Conservation (phyloP, 2,888 invertebrate genomes). For the Elmis aenea region DNA sequence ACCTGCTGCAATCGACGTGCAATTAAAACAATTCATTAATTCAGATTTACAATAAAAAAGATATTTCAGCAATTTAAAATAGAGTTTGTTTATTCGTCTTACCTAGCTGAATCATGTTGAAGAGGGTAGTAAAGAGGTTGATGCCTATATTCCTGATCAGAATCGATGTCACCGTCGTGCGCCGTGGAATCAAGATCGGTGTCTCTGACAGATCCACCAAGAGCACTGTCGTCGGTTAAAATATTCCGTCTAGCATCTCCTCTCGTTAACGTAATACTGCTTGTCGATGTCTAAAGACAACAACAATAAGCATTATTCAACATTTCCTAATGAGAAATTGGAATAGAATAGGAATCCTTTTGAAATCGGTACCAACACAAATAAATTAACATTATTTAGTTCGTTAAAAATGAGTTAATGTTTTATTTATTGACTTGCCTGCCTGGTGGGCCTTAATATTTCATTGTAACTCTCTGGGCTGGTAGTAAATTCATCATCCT, state of each 20-base stretch:
- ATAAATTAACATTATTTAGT: neutral
- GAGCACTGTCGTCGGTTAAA: constrained; percentile 65
- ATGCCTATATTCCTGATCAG: constrained; percentile 64
- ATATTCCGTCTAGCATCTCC: constrained; percentile 53
- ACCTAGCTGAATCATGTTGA: constrained; percentile 38
- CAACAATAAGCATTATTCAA: too few species aligned
- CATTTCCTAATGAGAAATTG: too few species aligned
- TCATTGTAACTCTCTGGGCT: too few species aligned
- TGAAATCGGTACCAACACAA: neutral
- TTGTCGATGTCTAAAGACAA: constrained; percentile 26
- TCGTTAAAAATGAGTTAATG: neutral
- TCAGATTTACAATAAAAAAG: too few species aligned
- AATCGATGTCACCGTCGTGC: constrained; percentile 82
- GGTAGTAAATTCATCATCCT: too few species aligned
- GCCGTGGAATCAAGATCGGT: constrained; percentile 61
- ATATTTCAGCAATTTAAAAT: constrained; percentile 1
- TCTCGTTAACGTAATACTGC: constrained; percentile 45
- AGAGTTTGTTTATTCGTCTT: too few species aligned
- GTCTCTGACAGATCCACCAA: constrained; percentile 51
- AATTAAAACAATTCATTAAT: too few species aligned
- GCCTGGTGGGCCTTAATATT: too few species aligned
- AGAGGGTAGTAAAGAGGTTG: constrained; percentile 42
- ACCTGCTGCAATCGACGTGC: too few species aligned
- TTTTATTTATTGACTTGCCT: too few species aligned
- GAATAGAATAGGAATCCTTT: too few species aligned